Evolutionary conservation across 2,113 vertebrate species (phyloP).

Genomic region (Vidua macroura): DNA sequence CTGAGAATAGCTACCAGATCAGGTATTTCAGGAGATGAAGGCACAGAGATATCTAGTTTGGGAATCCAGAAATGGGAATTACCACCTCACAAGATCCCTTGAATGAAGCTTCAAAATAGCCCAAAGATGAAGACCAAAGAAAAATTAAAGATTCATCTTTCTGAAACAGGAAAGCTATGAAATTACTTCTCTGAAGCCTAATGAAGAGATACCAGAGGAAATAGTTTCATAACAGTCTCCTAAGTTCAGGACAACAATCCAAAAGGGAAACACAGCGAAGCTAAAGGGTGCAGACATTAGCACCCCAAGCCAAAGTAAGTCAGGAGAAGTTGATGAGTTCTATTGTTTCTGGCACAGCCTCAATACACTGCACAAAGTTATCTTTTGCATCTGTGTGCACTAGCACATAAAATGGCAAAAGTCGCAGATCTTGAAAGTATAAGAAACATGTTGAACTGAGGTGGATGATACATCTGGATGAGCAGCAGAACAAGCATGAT

Average conservation of each 20-base stretch:
- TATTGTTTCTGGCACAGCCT: not conserved
- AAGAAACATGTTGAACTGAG: not conserved
- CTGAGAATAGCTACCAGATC: not conserved
- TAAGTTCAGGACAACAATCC: not conserved
- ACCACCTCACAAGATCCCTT: not conserved
- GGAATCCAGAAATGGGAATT: not conserved
- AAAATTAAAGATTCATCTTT: not conserved
- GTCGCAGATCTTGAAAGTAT: not conserved
- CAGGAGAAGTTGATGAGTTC: not conserved
- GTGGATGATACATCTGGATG: not conserved
- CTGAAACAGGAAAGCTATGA: not conserved
- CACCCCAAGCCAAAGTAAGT: not conserved
- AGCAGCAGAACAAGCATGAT: not conserved
- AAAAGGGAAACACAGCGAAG: not conserved
- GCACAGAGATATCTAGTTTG: not conserved
- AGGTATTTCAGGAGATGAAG: not conserved
- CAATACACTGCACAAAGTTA: not conserved
- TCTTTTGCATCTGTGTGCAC: not conserved
- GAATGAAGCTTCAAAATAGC: not conserved
- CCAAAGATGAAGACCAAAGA: not conserved
- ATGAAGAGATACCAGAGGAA: not conserved
- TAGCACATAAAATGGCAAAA: not conserved
- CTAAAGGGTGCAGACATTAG: not conserved
- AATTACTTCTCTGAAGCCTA: not conserved
- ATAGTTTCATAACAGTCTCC: not conserved